Evolutionary conservation across 2,888 invertebrate species (phyloP), one percentile per base, ranked within the genome.

Genomic region (Priocnemis perturbator): DNA sequence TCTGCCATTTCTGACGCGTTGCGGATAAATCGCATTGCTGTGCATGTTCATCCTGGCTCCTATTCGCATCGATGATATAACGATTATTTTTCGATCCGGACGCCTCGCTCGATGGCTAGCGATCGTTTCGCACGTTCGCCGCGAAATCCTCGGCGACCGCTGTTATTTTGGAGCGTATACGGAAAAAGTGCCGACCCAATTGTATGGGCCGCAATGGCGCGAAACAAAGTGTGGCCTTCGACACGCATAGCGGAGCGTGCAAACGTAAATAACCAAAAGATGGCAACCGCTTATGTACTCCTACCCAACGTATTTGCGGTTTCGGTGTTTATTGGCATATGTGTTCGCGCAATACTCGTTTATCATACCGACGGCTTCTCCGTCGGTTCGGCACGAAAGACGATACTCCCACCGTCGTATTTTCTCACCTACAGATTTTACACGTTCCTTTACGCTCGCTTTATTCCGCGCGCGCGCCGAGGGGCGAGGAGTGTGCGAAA

Each of bases 241-340:
- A 21, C 37, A 37, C 53, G 15, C 19, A n/a, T 17, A n/a, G 23
- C 67, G 67, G 15, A 50, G 52, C 59, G 21, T 15, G 9, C 14
- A 58, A 59, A 23, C 69, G 57, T 64, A 71, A 73, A 66, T 73
- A 66, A 62, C 50, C 65, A 21, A 64, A 63, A 62, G 45, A 37
- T 60, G 57, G 60, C 63, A 69, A 57, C 45, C 15, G n/a, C 48
- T 64, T 63, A 48, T 45, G 19, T 37, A 37, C 37, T 37, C 37
- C 37, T 37, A 37, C 37, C 37, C 37, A 48, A 58, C 45, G 26
- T 52, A 52, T 50, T 64, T 59, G 64, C 59, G 58, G 30, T 47
- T 50, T 50, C 47, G 59, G 53, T 52, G 52, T 64, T 64, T 64
- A 67, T 67, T 52, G 50, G 26, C 20, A 17, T 62, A 15, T 14